Base-by-base conservation (phyloP, 2,888 invertebrate genomes). In the Torymus tubicola region DNA sequence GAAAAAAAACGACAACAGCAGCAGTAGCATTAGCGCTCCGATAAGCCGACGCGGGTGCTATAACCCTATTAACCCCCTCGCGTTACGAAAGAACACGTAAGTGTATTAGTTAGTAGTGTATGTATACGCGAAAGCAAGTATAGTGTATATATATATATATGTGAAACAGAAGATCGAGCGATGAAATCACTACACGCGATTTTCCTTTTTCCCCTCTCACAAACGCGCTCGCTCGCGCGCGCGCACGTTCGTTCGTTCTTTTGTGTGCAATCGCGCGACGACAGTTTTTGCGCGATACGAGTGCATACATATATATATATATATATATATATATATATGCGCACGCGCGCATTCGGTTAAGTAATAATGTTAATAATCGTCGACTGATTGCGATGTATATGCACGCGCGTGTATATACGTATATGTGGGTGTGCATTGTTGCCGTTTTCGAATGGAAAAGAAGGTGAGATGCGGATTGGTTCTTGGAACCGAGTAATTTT, bases 151-250 rank as follows among this genome's bases (percentile, higher is more conserved):
- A 8, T 42, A 8, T 42, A 8, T 42, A 42, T 42, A 8, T 72
- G 55, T 50, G 61, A 58, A 61, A 60, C 53, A 55, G 58, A 78
- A 53, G 52, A 71, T 58, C 21, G 69, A 67, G 16, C 12, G 69
- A 79, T 74, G 69, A 69, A 79, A 74, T 79, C 74, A 74, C 57
- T 21, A 50, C 79, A 69, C 61, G 65, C 67, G 60, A 71, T 75
- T 75, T 71, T 80, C 8, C 60, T 76, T 61, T 71, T 55, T 55
- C 65, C 13, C 71, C 57, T 31, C 31, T 8, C 31, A 8, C 2
- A 21, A 2, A 21, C 21, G 2, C 21, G 2, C 31, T 2, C 31
- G 31, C n/a, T n/a, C 3, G 31, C 31, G 1, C 42, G 42, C 42
- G 42, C 42, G 42, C 42, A 42, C 42, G 42, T 53, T 50, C 63